Evolutionary conservation across 1,140 invertebrate genomes (phyloP), one percentile per base, ranked within the genome.

Genomic region (Drosophila ohnishii): DNA sequence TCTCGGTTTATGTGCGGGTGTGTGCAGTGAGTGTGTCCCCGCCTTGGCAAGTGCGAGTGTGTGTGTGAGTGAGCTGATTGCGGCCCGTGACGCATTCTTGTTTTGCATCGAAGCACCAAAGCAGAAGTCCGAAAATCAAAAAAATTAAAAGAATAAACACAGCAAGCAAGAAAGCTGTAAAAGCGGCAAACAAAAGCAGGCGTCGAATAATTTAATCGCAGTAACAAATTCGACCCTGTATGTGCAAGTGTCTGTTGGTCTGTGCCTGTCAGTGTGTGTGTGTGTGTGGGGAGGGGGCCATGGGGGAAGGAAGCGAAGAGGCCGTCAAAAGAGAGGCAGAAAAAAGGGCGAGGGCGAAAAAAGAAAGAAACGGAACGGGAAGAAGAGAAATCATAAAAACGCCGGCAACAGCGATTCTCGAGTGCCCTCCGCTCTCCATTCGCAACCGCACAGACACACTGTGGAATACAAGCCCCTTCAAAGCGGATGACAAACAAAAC

Each of bases 21-120:
- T 47, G 35, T 55, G 55, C 42, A n/a, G 35, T 55, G 30, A 32
- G 75, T 63, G 57, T 42, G 48, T 37, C 57, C 57, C 53, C 51
- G 16, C 44, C 30, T 42, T 69, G 30, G 45, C 55, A 44, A 75
- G 70, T 62, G 61, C 42, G n/a, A 58, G 44, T 67, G 71, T 72
- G 42, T 59, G 57, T 53, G 66, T 59, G 56, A 55, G 40, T 66
- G 66, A 56, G 44, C 57, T 73, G 69, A 62, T 50, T 66, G 50
- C 71, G 75, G 80, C 57, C 76, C 71, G 75, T 86, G 82, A 86
- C 82, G 82, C 82, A 86, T 86, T 87, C 80, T 88, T 86, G 83
- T 86, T 86, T 87, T 83, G 80, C 76, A 70, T 80, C 76, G 67
- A 77, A 73, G 75, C 80, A 30, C 56, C 60, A 62, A 81, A 67